Percentiles rank a stretch among this genome's conserved stretches.
Conservation (phyloP, 1,140 invertebrate species). For the Yoshiicerus persimilis region DNA sequence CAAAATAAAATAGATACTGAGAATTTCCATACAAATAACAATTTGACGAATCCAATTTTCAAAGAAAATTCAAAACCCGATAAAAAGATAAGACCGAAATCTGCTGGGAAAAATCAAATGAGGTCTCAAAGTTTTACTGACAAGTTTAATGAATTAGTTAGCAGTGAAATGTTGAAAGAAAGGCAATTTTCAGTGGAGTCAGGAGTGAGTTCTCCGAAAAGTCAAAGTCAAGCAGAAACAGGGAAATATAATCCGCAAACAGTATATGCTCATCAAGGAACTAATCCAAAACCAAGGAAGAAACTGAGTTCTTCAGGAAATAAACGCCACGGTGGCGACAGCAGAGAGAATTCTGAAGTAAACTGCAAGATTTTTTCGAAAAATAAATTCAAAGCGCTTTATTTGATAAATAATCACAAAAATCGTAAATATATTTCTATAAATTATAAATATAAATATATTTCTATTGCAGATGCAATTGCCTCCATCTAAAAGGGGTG, state of each 20-base stretch:
- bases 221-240: not conserved
- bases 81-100: not conserved
- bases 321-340: not conserved
- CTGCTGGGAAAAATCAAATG: not conserved
- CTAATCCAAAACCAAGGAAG: not conserved
- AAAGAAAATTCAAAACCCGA: not conserved
- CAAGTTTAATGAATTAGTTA: not conserved
- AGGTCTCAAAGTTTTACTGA: not conserved
- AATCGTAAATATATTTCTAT: not conserved
- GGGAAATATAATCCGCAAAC: not conserved
- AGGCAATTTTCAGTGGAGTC: not conserved
- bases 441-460: not conserved
- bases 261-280: not conserved
- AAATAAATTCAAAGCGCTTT: not conserved
- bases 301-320: not conserved
- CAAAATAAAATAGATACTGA: not conserved
- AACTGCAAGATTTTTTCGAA: not conserved
- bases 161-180: not conserved
- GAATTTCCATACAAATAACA: not conserved
- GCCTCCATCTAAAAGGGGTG: not conserved
- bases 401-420: not conserved
- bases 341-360: not conserved
- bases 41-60: not conserved
- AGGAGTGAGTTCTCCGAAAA: not conserved
- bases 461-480: not conserved